Evolutionary conservation across 1,140 invertebrate genomes (phyloP), one percentile per base, ranked within the genome.

Genomic region (Metaphire vulgaris): DNA sequence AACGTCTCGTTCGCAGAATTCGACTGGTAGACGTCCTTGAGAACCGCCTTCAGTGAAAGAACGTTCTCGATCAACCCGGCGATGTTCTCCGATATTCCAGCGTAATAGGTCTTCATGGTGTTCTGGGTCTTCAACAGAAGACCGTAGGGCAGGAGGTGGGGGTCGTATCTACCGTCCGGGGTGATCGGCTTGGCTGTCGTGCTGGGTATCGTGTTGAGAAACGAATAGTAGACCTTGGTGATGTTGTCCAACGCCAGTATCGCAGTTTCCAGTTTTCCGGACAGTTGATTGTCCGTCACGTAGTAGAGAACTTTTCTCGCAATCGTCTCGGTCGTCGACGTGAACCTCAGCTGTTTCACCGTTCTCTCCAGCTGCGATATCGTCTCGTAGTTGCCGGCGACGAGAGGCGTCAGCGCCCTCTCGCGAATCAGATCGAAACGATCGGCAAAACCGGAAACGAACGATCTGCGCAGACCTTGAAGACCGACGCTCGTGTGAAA

Each of bases 101-200:
- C 69, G 66, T 74, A 74, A 68, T 68, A 77, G 14, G 33, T 68
- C 34, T 68, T 68, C 64, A 33, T 56, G 65, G n/a, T 12, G 21
- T 68, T 31, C 29, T 65, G 29, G 76, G 32, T 34, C 41, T 72
- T 73, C n/a, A 56, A 56, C 56, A 77, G 32, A n/a, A 74, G 26
- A 2, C 56, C 65, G 33, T 68, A 77, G 0, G 76, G 76, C 16
- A 77, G 31, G 16, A 77, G 66, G 6, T 73, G 33, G 1, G 66
- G 29, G 69, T 77, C 76, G 32, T 77, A 77, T 28, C 76, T 41
- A 34, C 72, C 64, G 12, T 77, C 72, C 30, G 76, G 76, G 16
- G 76, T 77, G 29, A 75, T 29, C n/a, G 31, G 16, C 26, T 74
- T 29, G 31, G 6, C 31, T 33, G 56, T n/a, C n/a, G 1, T 26